phyloP scores from a whole-genome alignment of 1,140 invertebrate species.

The Drosophila malerkotliana region DNA sequence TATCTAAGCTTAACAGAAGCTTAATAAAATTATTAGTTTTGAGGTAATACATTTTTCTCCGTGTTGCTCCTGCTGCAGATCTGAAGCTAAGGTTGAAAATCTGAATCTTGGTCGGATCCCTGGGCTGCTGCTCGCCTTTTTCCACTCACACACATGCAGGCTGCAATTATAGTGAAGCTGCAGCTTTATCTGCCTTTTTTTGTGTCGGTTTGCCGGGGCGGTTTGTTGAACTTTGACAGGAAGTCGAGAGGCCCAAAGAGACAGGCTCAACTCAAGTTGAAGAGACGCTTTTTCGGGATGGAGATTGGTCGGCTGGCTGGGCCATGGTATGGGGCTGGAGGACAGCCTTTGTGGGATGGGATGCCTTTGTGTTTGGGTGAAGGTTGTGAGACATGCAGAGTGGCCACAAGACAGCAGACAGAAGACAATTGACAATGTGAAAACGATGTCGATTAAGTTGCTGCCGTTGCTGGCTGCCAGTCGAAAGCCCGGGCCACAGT shows the following conservation, averaged over 20 bases:
- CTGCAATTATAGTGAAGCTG: conserved; percentile 69
- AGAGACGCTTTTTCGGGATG: conserved; percentile 51
- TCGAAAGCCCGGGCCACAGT: conserved; percentile 4
- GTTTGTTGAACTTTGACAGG: conserved; percentile 81
- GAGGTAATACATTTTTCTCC: not conserved
- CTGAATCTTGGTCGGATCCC: conserved; percentile 38
- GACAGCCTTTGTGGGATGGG: not conserved
- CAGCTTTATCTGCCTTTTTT: conserved; percentile 27
- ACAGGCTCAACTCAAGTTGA: conserved; percentile 59
- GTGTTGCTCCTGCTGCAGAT: conserved; percentile 43
- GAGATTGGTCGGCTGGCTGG: conserved; percentile 14
- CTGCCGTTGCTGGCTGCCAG: conserved; percentile 61
- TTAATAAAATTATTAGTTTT: too few relatives aligned
- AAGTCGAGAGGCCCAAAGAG: conserved; percentile 66
- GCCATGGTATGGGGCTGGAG: not conserved
- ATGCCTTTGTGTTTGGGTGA: conserved; percentile 56
- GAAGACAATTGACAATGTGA: conserved; percentile 79
- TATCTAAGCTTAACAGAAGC: not conserved
- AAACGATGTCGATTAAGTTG: conserved; percentile 81
- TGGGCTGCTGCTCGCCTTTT: conserved; percentile 73
- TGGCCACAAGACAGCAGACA: conserved; percentile 59
- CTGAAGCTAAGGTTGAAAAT: conserved; percentile 41
- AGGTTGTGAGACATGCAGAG: conserved; percentile 77
- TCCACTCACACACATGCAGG: conserved; percentile 70
- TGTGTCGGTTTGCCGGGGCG: conserved; percentile 65